Conservation (phyloP, 2,113 vertebrate species). For the Entelurus aequoreus region DNA sequence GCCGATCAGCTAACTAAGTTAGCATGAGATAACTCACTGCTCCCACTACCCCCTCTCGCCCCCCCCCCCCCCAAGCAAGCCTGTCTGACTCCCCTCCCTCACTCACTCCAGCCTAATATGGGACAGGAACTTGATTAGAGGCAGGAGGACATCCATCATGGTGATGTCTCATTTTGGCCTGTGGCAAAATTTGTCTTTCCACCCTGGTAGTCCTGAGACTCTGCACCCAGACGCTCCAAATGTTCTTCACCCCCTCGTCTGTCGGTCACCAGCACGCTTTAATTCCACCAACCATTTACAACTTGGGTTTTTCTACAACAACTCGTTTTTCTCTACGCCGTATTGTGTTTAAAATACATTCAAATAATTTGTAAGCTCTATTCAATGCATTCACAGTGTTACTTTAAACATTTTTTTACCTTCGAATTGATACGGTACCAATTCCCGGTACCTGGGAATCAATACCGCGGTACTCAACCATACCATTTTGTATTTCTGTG, state of each 20-base stretch:
- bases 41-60: conserved; percentile 22
- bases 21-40: conserved; percentile 83
- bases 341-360: too few relatives aligned
- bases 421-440: too few relatives aligned
- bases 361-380: neutral
- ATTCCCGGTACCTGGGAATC: too few relatives aligned
- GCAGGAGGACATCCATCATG: conserved; percentile 44
- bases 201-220: conserved; percentile 28
- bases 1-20: conserved; percentile 79
- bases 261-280: conserved; percentile 10
- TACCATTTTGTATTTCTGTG: neutral
- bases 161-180: conserved; percentile 41
- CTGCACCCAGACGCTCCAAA: conserved; percentile 26
- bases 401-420: too few relatives aligned
- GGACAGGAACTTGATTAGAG: conserved; percentile 59
- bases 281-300: neutral
- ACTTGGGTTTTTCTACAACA: too few relatives aligned
- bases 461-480: neutral
- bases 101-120: conserved; percentile 51
- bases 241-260: conserved; percentile 24
- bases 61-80: conserved; percentile 20
- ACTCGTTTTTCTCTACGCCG: too few relatives aligned
- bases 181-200: conserved; percentile 47
- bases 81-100: conserved; percentile 44
- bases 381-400: neutral